A percentile compares a stretch with the other conserved stretches of the same genome.
These are phyloP conservation scores for Fundulus diaphanus DNA, from an alignment of 2,797 vertebrate species.

Conservation along the genomic window DNA sequence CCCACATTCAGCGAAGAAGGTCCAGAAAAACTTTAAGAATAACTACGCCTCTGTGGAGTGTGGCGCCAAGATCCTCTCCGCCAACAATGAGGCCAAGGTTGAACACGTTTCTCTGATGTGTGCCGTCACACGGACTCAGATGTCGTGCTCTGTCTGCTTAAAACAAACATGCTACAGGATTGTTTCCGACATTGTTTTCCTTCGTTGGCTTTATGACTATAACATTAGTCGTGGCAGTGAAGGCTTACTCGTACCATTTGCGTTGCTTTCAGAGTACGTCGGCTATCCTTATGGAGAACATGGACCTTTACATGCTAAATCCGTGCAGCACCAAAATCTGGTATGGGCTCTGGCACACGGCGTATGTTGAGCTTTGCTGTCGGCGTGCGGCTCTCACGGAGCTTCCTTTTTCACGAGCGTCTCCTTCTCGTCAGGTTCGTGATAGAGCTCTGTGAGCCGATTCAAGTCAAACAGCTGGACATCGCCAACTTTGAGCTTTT, in stretches of 20 bases:
- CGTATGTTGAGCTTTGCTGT: too few species aligned
- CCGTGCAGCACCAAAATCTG: slow-evolving; percentile 99
- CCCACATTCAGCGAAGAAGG: slow-evolving; percentile 90
- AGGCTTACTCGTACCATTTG: not conserved
- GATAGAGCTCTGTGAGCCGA: slow-evolving; percentile 98
- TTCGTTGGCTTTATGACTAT: not conserved
- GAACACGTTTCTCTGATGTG: not conserved
- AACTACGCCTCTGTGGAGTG: slow-evolving; percentile 99
- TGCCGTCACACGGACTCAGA: not conserved
- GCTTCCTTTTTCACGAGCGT: not conserved
- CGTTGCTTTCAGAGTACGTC: slow-evolving; percentile 88
- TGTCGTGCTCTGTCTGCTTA: slow-evolving; percentile 7
- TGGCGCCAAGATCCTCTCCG: slow-evolving; percentile 97
- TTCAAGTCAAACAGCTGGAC: slow-evolving; percentile 98
- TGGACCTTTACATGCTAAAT: slow-evolving; percentile 99
- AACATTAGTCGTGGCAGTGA: not conserved
- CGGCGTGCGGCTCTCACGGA: not conserved
- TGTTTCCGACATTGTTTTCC: not conserved
- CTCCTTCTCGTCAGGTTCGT: slow-evolving; percentile 65
- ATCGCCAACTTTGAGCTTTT: slow-evolving; percentile 99
- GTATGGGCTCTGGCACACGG: slow-evolving; percentile 74
- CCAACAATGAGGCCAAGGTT: slow-evolving; percentile 98
- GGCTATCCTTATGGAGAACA: slow-evolving; percentile 97
- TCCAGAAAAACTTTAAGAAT: slow-evolving; percentile 97
- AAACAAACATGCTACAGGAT: not conserved